phyloP scores from a whole-genome alignment of 2,113 vertebrate species.

The Melanerpes aurifrons region DNA sequence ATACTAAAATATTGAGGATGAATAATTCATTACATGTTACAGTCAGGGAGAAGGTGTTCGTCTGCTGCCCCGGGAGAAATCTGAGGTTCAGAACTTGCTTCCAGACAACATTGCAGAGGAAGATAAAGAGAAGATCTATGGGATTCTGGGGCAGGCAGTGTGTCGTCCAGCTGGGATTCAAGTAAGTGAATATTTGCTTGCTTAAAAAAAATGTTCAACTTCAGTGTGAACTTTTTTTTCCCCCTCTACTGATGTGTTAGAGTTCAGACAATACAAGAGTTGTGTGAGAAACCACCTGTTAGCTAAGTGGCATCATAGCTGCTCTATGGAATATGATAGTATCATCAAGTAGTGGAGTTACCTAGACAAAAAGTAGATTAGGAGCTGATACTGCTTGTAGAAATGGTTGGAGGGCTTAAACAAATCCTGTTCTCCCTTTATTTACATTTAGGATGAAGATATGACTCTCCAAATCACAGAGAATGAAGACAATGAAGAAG shows the following conservation, averaged over 20 bases:
- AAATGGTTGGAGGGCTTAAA: not conserved
- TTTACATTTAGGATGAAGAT: conserved; percentile 89
- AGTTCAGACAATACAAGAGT: not conserved
- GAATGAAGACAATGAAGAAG: conserved; percentile 92
- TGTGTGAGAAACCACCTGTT: not conserved
- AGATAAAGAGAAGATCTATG: conserved; percentile 92
- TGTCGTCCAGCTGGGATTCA: conserved; percentile 97
- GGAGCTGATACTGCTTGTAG: not conserved
- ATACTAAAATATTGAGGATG: not conserved
- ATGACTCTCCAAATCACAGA: conserved; percentile 92
- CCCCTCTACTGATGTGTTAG: not conserved
- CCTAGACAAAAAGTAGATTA: not conserved
- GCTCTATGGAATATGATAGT: not conserved
- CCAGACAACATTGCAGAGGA: conserved; percentile 87
- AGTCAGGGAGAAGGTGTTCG: conserved; percentile 97
- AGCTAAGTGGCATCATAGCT: not conserved
- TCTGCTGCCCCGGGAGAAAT: conserved; percentile 91
- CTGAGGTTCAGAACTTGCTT: conserved; percentile 92
- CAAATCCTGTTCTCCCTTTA: not conserved
- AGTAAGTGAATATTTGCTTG: conserved; percentile 70
- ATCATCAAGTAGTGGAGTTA: not conserved
- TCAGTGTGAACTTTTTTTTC: not conserved
- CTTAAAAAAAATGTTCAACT: not conserved
- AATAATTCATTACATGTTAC: conserved; percentile 59
- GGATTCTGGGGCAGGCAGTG: conserved; percentile 95